phyloP scores from a whole-genome alignment of 2,797 vertebrate genomes.

The Sitta carolinensis region DNA sequence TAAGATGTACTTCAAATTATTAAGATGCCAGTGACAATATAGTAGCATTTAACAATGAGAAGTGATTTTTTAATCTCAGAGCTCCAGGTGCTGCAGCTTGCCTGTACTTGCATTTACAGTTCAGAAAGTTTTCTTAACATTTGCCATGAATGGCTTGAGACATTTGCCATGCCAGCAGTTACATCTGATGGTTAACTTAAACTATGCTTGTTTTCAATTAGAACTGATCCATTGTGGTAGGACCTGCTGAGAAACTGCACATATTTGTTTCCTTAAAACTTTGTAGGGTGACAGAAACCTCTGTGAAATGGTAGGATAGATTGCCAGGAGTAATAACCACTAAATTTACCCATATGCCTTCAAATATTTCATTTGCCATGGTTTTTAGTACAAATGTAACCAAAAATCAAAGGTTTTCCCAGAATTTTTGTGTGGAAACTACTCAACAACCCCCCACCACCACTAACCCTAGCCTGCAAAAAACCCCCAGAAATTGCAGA shows the following conservation, averaged over 20 bases:
- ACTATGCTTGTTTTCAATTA: background rate
- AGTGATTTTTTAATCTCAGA: background rate
- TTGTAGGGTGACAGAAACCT: background rate
- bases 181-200: background rate
- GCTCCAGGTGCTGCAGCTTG: background rate
- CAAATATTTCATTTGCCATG: background rate
- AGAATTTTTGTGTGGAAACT: background rate
- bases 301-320: background rate
- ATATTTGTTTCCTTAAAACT: background rate
- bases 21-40: background rate
- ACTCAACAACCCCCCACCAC: background rate
- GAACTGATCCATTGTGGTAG: background rate
- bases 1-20: background rate
- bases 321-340: background rate
- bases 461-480: background rate
- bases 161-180: background rate
- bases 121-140: background rate
- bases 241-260: background rate
- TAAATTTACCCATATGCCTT: background rate
- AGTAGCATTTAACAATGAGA: background rate
- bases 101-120: background rate
- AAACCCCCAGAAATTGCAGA: background rate
- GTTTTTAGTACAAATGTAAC: background rate
- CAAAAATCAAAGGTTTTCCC: background rate
- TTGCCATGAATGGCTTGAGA: background rate